Conservation (phyloP, 2,113 vertebrate genomes). For the Strigops habroptila region DNA sequence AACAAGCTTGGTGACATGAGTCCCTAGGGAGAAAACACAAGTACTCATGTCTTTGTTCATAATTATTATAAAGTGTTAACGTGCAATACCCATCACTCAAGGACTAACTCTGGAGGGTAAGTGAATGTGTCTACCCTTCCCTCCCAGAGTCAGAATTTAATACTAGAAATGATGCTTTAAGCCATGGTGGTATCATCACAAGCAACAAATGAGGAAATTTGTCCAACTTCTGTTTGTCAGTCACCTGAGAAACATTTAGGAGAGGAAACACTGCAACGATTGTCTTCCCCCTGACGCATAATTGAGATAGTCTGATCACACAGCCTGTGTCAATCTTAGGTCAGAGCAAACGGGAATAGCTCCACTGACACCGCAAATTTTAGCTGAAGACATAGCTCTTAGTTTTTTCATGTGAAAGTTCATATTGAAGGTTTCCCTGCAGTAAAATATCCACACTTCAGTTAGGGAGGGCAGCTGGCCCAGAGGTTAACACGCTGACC, state of each 20-base stretch:
- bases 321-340: neutral
- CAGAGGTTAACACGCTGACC: neutral
- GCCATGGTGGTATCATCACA: neutral
- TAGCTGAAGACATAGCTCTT: neutral
- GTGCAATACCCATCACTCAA: neutral
- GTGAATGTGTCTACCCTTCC: neutral
- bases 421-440: neutral
- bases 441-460: neutral
- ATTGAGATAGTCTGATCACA: neutral
- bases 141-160: neutral
- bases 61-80: neutral
- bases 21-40: neutral
- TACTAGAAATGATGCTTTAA: neutral
- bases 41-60: neutral
- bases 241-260: neutral
- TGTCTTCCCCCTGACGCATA: neutral
- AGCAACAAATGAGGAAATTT: neutral
- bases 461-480: neutral
- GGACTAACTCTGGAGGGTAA: neutral
- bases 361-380: neutral
- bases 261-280: neutral
- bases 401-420: neutral
- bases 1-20: neutral
- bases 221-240: neutral
- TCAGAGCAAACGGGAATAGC: neutral